Base-by-base conservation (phyloP, 2,113 vertebrate genomes). In the Platysteira castanea region DNA sequence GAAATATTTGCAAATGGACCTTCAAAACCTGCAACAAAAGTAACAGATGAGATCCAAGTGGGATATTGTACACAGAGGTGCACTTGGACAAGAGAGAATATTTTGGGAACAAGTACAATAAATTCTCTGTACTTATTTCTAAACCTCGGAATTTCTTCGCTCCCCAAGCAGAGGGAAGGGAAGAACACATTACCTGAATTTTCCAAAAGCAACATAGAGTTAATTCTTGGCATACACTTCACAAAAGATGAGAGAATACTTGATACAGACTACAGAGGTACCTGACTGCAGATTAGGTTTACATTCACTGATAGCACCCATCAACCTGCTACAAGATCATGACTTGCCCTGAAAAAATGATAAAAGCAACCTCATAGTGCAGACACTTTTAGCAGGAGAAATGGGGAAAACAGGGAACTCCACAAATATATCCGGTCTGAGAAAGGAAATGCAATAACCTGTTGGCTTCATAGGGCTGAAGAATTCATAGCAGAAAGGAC, bases 311-410 rank as follows among this genome's bases (percentile, higher is more conserved):
- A 57, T 20, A 52, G 11, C 6, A 27, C 21, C 16, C 23, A 76
- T 6, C 27, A 83, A 33, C 18, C 9, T 42, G 5, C 8, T 74
- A 19, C 1, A 26, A 14, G 7, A 59, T 69, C 0, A 1, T 69
- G 10, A 42, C 9, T 69, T 74, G 35, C 3, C 16, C 42, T 37
- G 31, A 59, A 87, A 75, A 42, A 42, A 75, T 23, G 1, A 22
- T 1, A 0, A 75, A 84, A 63, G 12, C 27, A 61, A 39, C 1
- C 22, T 77, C 52, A 27, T 4, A 47, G 17, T 41, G 15, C 5
- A 60, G 33, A 24, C 3, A 3, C 10, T 37, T 33, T 28, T 39
- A 92, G 6, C 13, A 63, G 41, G 12, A 10, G 6, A 28, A 37
- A n/a, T 37, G 22, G 11, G 9, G 16, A 30, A 79, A 54, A 28